A percentile compares a stretch with the other conserved stretches of the same genome.
phyloP scores from a whole-genome alignment of 1,140 invertebrate genomes.

The Ips typographus region DNA sequence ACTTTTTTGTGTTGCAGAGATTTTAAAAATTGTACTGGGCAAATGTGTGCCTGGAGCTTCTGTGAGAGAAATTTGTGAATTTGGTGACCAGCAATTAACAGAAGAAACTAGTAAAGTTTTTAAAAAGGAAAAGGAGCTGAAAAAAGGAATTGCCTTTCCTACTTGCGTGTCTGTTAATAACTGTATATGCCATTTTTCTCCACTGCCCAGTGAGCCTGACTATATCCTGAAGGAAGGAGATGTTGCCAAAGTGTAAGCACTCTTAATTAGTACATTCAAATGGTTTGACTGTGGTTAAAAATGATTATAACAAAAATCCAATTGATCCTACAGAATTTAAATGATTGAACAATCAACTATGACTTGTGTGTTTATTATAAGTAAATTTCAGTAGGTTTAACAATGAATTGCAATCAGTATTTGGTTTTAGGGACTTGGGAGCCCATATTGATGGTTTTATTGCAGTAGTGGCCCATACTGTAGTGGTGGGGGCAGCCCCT shows the following conservation, averaged over 20 bases:
- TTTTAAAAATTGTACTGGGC: conserved; percentile 84
- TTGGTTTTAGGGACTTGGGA: conserved; percentile 84
- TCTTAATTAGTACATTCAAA: background rate
- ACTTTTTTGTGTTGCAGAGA: conserved; percentile 65
- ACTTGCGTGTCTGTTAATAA: conserved; percentile 99
- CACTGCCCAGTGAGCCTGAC: conserved; percentile 89
- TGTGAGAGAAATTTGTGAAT: conserved; percentile 89
- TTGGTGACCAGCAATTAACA: conserved; percentile 82
- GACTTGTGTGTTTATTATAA: no score
- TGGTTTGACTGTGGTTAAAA: conserved; percentile 7
- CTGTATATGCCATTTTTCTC: conserved; percentile 98
- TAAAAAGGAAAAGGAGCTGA: conserved; percentile 97
- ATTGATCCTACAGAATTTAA: conserved; percentile 45
- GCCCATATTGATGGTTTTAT: conserved; percentile 99
- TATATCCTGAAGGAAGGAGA: conserved; percentile 88
- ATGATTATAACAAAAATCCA: conserved; percentile 35
- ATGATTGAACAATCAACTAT: background rate
- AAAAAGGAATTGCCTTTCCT: conserved; percentile 98
- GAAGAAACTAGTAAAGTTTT: conserved; percentile 97
- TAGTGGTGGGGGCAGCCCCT: conserved; percentile 80
- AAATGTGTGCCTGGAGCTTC: conserved; percentile 86
- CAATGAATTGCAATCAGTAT: background rate
- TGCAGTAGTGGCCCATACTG: conserved; percentile 95
- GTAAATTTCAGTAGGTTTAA: no score
- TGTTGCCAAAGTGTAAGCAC: conserved; percentile 93